phyloP scores from a whole-genome alignment of 1,140 invertebrate genomes.

The Orius insidiosus region DNA sequence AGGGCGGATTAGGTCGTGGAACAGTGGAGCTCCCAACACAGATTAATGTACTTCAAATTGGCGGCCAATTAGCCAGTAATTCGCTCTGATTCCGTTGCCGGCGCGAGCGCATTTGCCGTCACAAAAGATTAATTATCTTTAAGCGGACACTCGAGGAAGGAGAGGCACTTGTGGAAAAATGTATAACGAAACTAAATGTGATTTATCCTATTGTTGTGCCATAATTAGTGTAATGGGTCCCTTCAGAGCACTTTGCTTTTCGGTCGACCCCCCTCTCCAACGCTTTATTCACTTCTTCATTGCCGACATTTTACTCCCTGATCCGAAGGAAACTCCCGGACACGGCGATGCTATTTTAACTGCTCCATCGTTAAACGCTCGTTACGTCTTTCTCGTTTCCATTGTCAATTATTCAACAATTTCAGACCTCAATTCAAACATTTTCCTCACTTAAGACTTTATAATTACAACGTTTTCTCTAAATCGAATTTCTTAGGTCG shows the following conservation, averaged over 20 bases:
- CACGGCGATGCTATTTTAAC: too few relatives aligned
- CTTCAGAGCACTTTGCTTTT: slow-evolving; percentile 12
- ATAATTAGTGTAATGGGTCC: slow-evolving; percentile 8
- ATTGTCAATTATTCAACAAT: too few relatives aligned
- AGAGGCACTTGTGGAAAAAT: slow-evolving; percentile 12
- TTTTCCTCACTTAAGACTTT: too few relatives aligned
- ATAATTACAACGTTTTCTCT: too few relatives aligned
- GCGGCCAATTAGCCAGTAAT: slow-evolving; percentile 16
- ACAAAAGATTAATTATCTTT: slow-evolving; percentile 13
- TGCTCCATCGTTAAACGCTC: too few relatives aligned
- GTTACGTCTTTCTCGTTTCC: too few relatives aligned
- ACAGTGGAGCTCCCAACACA: slow-evolving; percentile 3
- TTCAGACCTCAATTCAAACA: too few relatives aligned
- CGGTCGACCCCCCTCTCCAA: neutral
- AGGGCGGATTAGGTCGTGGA: neutral
- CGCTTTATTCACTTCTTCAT: neutral
- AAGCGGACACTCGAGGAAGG: neutral
- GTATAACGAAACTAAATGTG: slow-evolving; percentile 14
- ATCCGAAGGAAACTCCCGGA: too few relatives aligned
- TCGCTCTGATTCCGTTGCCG: neutral
- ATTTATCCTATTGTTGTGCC: slow-evolving; percentile 2
- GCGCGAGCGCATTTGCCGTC: neutral
- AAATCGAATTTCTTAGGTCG: too few relatives aligned
- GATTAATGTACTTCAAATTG: slow-evolving; percentile 17
- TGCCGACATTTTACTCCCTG: too few relatives aligned